A percentile compares a stretch with the other conserved stretches of the same genome.
phyloP scores from a whole-genome alignment of 1,140 invertebrate species.

The Zaprionus africanus region DNA sequence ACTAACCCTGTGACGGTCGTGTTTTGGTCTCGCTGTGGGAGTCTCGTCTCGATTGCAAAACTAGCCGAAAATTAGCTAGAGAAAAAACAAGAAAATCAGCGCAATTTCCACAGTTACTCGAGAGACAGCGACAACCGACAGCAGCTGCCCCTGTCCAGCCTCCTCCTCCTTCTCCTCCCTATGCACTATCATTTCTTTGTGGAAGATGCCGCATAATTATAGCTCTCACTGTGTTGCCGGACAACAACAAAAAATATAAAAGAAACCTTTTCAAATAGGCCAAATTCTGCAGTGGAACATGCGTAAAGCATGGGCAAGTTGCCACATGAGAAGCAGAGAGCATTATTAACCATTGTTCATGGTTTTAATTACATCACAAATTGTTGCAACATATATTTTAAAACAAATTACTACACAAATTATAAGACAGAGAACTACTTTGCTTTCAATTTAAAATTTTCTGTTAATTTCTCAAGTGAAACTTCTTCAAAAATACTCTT shows the following conservation, averaged over 20 bases:
- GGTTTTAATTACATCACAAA: slow-evolving; percentile 10
- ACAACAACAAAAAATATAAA: slow-evolving; percentile 9
- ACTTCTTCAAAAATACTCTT: no score
- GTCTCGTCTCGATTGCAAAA: slow-evolving; percentile 68
- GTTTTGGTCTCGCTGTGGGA: slow-evolving; percentile 50
- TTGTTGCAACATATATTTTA: slow-evolving; percentile 11
- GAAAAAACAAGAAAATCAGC: slow-evolving; percentile 55
- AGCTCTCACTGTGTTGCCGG: slow-evolving; percentile 26
- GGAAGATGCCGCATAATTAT: slow-evolving; percentile 67
- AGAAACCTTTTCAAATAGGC: slow-evolving; percentile 15
- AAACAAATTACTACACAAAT: neutral
- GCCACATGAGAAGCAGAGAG: slow-evolving; percentile 4
- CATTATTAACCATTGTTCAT: neutral
- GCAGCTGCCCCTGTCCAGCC: neutral
- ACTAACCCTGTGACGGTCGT: slow-evolving; percentile 3
- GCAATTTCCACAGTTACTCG: slow-evolving; percentile 72
- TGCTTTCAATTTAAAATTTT: neutral
- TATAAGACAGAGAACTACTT: neutral
- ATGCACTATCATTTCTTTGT: neutral
- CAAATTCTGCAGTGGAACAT: slow-evolving; percentile 17
- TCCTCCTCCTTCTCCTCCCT: neutral
- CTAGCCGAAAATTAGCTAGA: slow-evolving; percentile 68
- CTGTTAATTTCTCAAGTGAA: neutral
- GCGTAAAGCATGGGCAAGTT: neutral
- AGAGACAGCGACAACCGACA: neutral